These are phyloP conservation scores for Coreoperca whiteheadi DNA, from an alignment of 2,113 vertebrate genomes.

Conservation along the genomic window DNA sequence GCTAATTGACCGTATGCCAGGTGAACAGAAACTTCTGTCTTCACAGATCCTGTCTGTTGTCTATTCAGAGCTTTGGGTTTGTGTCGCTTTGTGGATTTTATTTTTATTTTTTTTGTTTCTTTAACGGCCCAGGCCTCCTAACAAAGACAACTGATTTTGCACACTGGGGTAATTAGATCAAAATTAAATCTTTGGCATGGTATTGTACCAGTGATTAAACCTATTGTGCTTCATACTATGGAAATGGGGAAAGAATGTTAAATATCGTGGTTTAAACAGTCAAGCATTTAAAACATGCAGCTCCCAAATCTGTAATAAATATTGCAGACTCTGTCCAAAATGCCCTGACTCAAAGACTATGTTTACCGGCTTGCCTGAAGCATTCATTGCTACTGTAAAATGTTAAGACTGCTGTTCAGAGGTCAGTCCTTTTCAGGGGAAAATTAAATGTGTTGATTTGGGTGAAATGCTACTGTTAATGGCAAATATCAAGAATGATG, in stretches of 20 bases:
- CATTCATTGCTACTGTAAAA: conserved; percentile 27
- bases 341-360: neutral
- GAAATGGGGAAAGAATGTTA: conserved; percentile 40
- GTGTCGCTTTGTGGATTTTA: neutral
- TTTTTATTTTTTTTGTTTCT: conserved; percentile 7
- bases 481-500: conserved; percentile 26
- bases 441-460: conserved; percentile 60
- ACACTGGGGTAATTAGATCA: conserved; percentile 71
- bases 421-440: conserved; percentile 27
- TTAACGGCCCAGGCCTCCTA: neutral
- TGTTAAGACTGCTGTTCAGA: conserved; percentile 19
- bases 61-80: conserved; percentile 34
- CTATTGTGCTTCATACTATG: conserved; percentile 66
- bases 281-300: conserved; percentile 39
- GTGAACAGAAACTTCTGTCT: conserved; percentile 55
- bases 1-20: conserved; percentile 75
- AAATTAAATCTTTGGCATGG: conserved; percentile 49
- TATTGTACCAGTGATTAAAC: conserved; percentile 72
- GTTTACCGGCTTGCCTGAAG: conserved; percentile 35
- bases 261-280: conserved; percentile 45
- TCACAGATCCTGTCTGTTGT: conserved; percentile 41
- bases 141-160: conserved; percentile 81
- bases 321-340: conserved; percentile 10
- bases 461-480: conserved; percentile 24
- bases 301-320: conserved; percentile 49